phyloP scores from a whole-genome alignment of 92 coral and sea anemone species.

The Palythoa caribaeorum region DNA sequence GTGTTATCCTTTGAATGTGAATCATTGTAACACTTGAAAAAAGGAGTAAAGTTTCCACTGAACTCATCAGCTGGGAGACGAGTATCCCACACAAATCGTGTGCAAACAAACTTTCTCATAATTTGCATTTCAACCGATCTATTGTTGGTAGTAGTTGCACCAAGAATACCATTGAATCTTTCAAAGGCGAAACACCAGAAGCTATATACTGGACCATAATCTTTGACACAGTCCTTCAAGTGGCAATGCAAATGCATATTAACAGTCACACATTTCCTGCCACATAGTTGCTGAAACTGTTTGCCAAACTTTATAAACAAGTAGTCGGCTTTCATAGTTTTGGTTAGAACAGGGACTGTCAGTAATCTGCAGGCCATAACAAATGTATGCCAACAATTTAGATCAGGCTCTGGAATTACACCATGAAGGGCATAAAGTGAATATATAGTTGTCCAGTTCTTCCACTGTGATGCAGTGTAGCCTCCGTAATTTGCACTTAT shows the following conservation, averaged over 20 bases:
- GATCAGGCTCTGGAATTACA: conserved; percentile 29
- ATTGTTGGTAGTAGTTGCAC: conserved; percentile 64
- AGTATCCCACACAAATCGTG: conserved; percentile 57
- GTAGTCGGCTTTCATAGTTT: conserved; percentile 50
- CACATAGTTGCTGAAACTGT: conserved; percentile 61
- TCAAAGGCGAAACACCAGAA: conserved; percentile 76
- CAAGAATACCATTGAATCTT: conserved; percentile 65
- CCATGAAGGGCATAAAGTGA: conserved; percentile 28
- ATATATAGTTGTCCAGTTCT: conserved; percentile 27
- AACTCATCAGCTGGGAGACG: conserved; percentile 53
- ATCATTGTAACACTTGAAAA: conserved; percentile 6
- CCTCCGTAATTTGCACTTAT: neutral
- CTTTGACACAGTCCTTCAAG: conserved; percentile 65
- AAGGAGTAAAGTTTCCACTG: conserved; percentile 20
- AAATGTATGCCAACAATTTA: conserved; percentile 46
- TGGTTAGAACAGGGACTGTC: conserved; percentile 51
- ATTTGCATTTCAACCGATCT: conserved; percentile 71
- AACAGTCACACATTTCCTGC: conserved; percentile 64
- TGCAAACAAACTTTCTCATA: conserved; percentile 63
- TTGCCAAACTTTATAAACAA: conserved; percentile 63
- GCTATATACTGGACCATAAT: conserved; percentile 70
- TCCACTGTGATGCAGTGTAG: conserved; percentile 32
- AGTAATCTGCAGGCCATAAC: conserved; percentile 44
- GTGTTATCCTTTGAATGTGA: neutral
- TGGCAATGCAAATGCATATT: conserved; percentile 83